phyloP scores from a whole-genome alignment of 2,797 vertebrate genomes.

The Valencia hispanica region DNA sequence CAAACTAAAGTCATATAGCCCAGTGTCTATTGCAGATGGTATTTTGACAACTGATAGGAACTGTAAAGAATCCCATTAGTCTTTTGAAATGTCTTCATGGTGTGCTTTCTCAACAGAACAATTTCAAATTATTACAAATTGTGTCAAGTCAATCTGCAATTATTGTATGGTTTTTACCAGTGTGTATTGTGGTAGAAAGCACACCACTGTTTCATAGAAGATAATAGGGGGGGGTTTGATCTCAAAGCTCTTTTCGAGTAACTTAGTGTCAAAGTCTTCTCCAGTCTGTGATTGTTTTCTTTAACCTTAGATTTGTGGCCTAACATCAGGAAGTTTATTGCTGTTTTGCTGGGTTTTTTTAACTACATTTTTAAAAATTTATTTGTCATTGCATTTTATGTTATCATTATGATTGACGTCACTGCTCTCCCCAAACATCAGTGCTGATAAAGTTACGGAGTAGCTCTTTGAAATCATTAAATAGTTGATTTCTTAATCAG shows the following conservation, averaged over 20 bases:
- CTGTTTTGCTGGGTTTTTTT: not conserved
- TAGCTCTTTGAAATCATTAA: slow-evolving; percentile 39
- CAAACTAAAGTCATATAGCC: no score
- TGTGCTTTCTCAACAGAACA: not conserved
- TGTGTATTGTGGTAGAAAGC: no score
- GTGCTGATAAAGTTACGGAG: slow-evolving; percentile 20
- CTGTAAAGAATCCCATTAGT: not conserved
- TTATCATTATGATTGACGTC: not conserved
- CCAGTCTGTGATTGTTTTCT: not conserved
- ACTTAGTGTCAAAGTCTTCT: not conserved
- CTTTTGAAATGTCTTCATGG: not conserved
- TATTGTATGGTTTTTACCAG: not conserved
- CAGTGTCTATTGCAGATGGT: no score
- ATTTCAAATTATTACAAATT: not conserved
- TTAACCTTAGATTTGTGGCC: not conserved
- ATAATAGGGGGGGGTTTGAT: not conserved
- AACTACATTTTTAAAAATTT: not conserved
- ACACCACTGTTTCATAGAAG: not conserved
- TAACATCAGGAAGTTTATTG: not conserved
- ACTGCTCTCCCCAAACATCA: slow-evolving; percentile 21
- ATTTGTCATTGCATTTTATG: slow-evolving; percentile 5
- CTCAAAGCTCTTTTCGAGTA: not conserved
- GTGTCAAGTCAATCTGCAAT: not conserved
- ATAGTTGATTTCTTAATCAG: slow-evolving; percentile 25
- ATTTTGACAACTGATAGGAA: no score